phyloP scores from a whole-genome alignment of 2,113 vertebrate species.

The Phalacrocorax carbo region DNA sequence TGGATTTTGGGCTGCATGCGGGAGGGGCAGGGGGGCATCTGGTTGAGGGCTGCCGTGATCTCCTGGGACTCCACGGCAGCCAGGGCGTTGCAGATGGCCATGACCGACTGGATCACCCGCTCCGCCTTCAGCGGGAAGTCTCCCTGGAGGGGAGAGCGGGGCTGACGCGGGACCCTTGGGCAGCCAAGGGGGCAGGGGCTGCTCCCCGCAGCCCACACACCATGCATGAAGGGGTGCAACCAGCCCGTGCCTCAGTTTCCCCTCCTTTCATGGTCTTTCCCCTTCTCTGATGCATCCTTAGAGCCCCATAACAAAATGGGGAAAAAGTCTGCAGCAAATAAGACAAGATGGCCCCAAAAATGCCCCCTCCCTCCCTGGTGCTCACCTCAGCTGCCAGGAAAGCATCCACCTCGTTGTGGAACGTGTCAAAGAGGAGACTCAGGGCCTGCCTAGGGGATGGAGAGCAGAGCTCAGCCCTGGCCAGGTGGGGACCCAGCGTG shows the following conservation, averaged over 20 bases:
- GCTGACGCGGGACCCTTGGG: accelerated
- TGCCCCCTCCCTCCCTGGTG: background rate
- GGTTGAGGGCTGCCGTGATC: conserved; percentile 89
- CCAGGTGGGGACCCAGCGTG: accelerated
- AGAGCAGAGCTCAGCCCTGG: background rate
- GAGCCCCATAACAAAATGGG: accelerated
- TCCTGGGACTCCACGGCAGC: conserved; percentile 90
- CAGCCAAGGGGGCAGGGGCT: background rate
- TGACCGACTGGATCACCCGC: conserved; percentile 91
- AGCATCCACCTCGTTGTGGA: conserved; percentile 90
- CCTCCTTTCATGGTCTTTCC: background rate
- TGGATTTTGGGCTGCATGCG: conserved; percentile 91
- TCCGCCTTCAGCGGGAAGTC: conserved; percentile 86
- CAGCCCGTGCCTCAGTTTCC: background rate
- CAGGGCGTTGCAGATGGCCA: conserved; percentile 91
- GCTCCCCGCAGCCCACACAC: background rate
- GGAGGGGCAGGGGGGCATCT: conserved; percentile 92
- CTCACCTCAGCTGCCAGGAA: conserved; percentile 89
- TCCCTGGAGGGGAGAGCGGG: conserved; percentile 61
- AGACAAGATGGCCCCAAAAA: background rate
- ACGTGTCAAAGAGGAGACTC: conserved; percentile 92
- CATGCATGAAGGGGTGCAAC: background rate
- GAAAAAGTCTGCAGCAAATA: background rate
- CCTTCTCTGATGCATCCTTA: background rate
- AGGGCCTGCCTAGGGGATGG: conserved; percentile 85